Conservation (phyloP, 2,113 vertebrate genomes). For the Arenaria interpres region DNA sequence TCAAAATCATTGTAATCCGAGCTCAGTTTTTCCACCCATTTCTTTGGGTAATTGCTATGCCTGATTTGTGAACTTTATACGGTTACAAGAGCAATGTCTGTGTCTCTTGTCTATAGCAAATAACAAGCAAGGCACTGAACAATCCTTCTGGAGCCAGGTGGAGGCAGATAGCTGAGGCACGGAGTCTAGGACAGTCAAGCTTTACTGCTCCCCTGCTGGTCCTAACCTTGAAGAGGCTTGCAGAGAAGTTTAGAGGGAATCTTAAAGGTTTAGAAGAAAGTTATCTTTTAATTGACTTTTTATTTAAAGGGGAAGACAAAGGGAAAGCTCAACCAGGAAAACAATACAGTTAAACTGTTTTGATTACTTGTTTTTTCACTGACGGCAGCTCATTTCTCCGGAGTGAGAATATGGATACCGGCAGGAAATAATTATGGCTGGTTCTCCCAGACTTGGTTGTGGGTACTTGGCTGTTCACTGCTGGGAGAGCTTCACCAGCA, state of each 20-base stretch:
- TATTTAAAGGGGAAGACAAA: neutral
- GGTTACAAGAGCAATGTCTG: neutral
- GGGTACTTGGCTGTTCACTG: neutral
- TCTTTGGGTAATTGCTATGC: neutral
- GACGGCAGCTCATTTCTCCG: neutral
- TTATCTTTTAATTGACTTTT: neutral
- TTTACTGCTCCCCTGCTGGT: neutral
- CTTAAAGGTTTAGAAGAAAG: neutral
- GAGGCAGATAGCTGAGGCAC: neutral
- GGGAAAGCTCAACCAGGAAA: neutral
- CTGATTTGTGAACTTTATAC: neutral
- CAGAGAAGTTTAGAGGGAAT: neutral
- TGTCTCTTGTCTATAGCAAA: constrained; percentile 6
- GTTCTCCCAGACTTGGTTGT: neutral
- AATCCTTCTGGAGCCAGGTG: neutral
- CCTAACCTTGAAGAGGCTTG: neutral
- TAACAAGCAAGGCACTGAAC: neutral
- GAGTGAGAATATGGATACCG: neutral
- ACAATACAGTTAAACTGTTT: neutral
- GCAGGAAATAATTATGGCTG: neutral
- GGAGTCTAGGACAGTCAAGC: neutral
- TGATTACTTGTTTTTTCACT: neutral
- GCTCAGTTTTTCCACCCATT: neutral
- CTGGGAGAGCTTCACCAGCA: neutral
- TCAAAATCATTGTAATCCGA: neutral